phyloP scores from a whole-genome alignment of 2,888 invertebrate species.

The Drosophila bunnanda region DNA sequence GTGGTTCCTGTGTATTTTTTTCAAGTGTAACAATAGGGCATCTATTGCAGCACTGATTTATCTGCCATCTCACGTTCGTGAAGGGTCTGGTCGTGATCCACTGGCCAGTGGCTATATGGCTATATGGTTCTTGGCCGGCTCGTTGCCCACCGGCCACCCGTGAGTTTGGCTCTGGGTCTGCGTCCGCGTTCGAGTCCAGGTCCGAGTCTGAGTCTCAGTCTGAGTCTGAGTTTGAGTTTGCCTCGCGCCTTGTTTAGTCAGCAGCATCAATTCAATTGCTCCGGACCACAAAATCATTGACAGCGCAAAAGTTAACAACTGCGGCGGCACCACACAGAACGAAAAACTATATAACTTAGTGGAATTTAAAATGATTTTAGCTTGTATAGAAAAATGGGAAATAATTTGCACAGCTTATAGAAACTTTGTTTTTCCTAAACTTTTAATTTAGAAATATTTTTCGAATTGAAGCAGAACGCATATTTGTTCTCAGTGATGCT shows the following conservation, averaged over 20 bases:
- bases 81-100: constrained; percentile 67
- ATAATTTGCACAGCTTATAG: background rate
- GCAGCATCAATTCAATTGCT: constrained; percentile 69
- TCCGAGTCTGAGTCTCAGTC: background rate
- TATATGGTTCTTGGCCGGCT: background rate
- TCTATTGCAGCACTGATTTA: constrained; percentile 67
- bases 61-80: constrained; percentile 76
- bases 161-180: constrained; percentile 19
- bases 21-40: constrained; percentile 51
- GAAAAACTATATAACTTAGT: background rate
- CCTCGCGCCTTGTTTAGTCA: constrained; percentile 51
- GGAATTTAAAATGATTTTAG: background rate
- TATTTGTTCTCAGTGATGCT: background rate
- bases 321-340: constrained; percentile 32
- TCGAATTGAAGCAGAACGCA: background rate
- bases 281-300: constrained; percentile 75
- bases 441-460: background rate
- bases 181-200: background rate
- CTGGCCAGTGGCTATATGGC: constrained; percentile 41
- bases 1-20: too few species aligned
- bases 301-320: constrained; percentile 66
- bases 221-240: constrained; percentile 10
- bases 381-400: background rate
- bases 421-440: fast-evolving
- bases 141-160: constrained; percentile 54